Conservation (phyloP, 1,140 invertebrate genomes). For the Drosophila yakuba region DNA sequence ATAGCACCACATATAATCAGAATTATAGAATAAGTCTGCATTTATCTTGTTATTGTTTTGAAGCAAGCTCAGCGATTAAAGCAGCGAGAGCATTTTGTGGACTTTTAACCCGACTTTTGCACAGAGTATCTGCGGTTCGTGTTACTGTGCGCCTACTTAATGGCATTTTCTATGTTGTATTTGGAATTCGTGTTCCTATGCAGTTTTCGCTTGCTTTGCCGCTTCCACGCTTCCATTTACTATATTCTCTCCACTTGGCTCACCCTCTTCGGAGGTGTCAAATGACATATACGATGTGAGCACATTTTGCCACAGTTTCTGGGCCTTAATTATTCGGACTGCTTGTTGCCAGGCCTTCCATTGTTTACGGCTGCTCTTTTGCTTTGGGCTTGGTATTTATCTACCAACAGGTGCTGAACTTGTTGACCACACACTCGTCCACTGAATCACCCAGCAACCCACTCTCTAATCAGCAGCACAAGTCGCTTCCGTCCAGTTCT, state of each 20-base stretch:
- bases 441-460: background rate
- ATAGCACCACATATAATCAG: background rate
- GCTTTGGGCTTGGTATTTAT: background rate
- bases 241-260: conserved; percentile 6
- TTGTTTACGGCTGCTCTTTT: conserved; percentile 11
- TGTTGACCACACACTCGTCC: conserved; percentile 22
- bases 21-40: background rate
- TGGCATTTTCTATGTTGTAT: conserved; percentile 20
- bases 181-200: conserved; percentile 48
- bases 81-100: background rate
- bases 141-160: background rate
- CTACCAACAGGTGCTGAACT: conserved; percentile 28
- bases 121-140: conserved; percentile 25
- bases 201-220: conserved; percentile 37
- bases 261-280: conserved; percentile 42
- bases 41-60: conserved; percentile 36
- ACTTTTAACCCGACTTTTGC: background rate
- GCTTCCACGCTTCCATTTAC: conserved; percentile 22
- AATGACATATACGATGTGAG: conserved; percentile 25
- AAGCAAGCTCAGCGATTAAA: conserved; percentile 13
- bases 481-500: conserved; percentile 27
- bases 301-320: conserved; percentile 25
- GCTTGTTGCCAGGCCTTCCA: conserved; percentile 23
- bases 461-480: conserved; percentile 44
- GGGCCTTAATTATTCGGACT: conserved; percentile 27